A percentile compares a stretch with the other conserved stretches of the same genome.
Evolutionary conservation across 2,113 vertebrate genomes (phyloP).

Genomic region (Parotia lawesii): DNA sequence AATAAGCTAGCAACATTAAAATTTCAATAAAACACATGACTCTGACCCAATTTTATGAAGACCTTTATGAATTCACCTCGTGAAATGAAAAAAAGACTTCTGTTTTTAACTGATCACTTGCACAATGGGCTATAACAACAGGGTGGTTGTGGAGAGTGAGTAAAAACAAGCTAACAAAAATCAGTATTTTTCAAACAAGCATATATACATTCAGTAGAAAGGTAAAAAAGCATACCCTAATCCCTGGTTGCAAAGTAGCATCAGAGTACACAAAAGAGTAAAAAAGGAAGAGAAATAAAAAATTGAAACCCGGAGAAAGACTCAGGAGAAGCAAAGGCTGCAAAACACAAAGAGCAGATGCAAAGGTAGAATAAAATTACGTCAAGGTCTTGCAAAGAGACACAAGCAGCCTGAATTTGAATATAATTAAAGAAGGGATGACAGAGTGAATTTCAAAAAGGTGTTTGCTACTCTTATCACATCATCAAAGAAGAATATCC

Average conservation of each 20-base stretch:
- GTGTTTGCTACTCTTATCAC: neutral
- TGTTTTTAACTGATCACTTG: neutral
- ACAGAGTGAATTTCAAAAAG: slow-evolving; percentile 41
- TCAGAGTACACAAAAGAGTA: neutral
- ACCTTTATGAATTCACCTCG: neutral
- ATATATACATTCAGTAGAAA: neutral
- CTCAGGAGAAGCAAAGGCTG: neutral
- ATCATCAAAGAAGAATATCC: slow-evolving; percentile 38
- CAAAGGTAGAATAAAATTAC: neutral
- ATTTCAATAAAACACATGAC: neutral
- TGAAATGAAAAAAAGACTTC: neutral
- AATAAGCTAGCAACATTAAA: neutral
- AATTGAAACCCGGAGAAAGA: neutral
- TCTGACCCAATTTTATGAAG: neutral
- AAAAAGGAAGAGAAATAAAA: neutral
- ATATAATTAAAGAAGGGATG: slow-evolving; percentile 44
- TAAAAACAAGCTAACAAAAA: neutral
- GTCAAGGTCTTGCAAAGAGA: slow-evolving; percentile 21
- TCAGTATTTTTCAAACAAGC: neutral
- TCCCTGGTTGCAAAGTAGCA: neutral
- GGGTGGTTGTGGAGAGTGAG: neutral
- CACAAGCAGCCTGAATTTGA: neutral
- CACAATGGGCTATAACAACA: neutral
- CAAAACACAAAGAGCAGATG: neutral
- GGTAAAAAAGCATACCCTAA: neutral